Percentiles rank a stretch among this genome's conserved stretches.
Evolutionary conservation across 1,140 invertebrate species (phyloP).

Genomic region (silkworm (Bombyx mori)): ASM3026992v2 NC_085119.1:12307501-12308000

Average conservation of each 20-base stretch:
- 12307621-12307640: no score
- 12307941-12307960: not conserved
- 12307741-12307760: slow-evolving; percentile 84
- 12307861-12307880: slow-evolving; percentile 81
- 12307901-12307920: slow-evolving; percentile 83
- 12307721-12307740: not conserved
- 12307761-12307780: slow-evolving; percentile 90
- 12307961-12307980: no score
- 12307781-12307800: slow-evolving; percentile 72
- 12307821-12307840: slow-evolving; percentile 94
- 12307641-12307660: no score
- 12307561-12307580: no score
- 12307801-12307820: slow-evolving; percentile 83
- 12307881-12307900: slow-evolving; percentile 81
- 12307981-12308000: no score
- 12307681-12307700: no score
- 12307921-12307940: slow-evolving; percentile 79
- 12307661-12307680: no score
- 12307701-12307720: slow-evolving; percentile 1
- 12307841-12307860: slow-evolving; percentile 88
- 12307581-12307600: no score
- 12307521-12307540: no score
- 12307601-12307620: no score
- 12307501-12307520: no score
- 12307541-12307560: no score